Evolutionary conservation across 2,888 invertebrate species (phyloP).

Genomic region (Hyposoter dolosus): DNA sequence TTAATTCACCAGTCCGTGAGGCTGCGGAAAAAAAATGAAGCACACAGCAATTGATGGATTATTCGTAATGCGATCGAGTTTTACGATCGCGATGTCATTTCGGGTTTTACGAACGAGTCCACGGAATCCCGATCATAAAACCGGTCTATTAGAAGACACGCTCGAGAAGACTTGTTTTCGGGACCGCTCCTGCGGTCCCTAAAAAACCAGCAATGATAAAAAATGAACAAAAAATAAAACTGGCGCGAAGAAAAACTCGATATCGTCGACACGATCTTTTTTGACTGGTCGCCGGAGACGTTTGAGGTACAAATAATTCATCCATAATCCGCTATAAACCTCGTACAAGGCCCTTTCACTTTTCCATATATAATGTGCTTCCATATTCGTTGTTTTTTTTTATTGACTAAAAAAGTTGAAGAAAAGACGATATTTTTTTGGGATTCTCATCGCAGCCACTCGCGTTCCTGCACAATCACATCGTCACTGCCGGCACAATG

Average conservation of each 20-base stretch:
- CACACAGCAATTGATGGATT: constrained; percentile 7
- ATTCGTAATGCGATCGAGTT: background rate
- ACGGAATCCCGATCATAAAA: constrained; percentile 15
- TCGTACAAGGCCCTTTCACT: constrained; percentile 57
- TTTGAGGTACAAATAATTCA: constrained; percentile 54
- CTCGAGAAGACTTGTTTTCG: constrained; percentile 3
- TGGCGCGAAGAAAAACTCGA: background rate
- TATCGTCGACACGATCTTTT: background rate
- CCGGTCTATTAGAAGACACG: constrained; percentile 32
- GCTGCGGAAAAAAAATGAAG: background rate
- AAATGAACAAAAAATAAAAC: background rate
- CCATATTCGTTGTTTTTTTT: background rate
- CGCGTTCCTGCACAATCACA: constrained; percentile 11
- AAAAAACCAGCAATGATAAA: background rate
- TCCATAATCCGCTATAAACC: constrained; percentile 51
- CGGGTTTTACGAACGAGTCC: constrained; percentile 36
- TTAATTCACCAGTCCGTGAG: background rate
- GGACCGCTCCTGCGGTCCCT: background rate
- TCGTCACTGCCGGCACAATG: constrained; percentile 34
- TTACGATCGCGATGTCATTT: constrained; percentile 28
- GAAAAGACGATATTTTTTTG: background rate
- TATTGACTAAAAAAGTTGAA: background rate
- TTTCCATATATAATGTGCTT: constrained; percentile 27
- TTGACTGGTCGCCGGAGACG: constrained; percentile 12
- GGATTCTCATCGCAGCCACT: constrained; percentile 4